phyloP scores from a whole-genome alignment of 2,113 vertebrate genomes.

The Glareola pratincola region DNA sequence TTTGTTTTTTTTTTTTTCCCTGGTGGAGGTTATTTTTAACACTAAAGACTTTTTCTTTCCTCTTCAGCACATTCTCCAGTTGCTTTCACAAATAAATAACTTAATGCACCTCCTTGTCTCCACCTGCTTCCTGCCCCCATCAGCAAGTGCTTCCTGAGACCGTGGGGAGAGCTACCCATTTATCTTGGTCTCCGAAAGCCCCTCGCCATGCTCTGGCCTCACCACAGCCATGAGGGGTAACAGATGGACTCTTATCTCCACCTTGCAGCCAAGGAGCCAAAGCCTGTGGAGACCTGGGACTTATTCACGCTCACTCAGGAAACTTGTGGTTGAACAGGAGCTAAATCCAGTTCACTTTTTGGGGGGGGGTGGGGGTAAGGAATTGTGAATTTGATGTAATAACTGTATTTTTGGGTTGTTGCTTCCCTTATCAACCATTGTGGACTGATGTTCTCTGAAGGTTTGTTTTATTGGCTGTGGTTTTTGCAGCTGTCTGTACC shows the following conservation, averaged over 20 bases:
- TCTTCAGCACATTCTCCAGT: constrained; percentile 12
- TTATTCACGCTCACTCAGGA: neutral
- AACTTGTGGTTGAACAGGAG: neutral
- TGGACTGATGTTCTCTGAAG: neutral
- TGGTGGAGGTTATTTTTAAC: constrained; percentile 23
- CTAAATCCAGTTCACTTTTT: neutral
- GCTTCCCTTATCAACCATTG: neutral
- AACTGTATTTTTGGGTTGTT: neutral
- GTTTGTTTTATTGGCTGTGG: neutral
- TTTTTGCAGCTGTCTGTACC: neutral
- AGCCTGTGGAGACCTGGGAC: neutral
- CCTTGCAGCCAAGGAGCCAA: neutral
- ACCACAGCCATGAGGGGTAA: neutral
- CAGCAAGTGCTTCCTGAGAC: neutral
- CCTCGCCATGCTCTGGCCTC: accelerated
- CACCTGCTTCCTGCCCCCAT: constrained; percentile 9
- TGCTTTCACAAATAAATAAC: constrained; percentile 16
- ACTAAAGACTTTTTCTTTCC: neutral
- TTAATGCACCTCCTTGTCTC: neutral
- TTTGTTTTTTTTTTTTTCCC: neutral
- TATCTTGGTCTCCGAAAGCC: neutral
- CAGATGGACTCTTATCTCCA: neutral
- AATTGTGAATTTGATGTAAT: neutral
- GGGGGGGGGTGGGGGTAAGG: accelerated
- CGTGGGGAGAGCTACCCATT: accelerated